A percentile compares a stretch with the other conserved stretches of the same genome.
Evolutionary conservation across 2,113 vertebrate genomes (phyloP).

Genomic region (Ancistrus triradiatus): DNA sequence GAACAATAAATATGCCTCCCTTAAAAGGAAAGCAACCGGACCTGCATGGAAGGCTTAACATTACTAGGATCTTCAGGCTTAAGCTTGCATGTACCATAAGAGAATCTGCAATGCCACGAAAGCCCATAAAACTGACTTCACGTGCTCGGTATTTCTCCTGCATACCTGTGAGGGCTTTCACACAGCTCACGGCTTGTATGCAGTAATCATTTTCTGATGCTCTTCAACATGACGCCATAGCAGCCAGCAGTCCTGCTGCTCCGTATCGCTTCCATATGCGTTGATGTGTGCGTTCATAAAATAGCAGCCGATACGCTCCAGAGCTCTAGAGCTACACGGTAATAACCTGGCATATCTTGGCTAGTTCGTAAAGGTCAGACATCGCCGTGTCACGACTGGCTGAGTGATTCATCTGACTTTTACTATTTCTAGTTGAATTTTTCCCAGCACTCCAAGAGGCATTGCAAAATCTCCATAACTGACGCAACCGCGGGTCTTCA

Average conservation of each 20-base stretch:
- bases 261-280: slow-evolving; percentile 60
- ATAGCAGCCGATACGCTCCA: background rate
- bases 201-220: slow-evolving; percentile 58
- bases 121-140: slow-evolving; percentile 37
- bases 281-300: slow-evolving; percentile 26
- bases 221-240: slow-evolving; percentile 46
- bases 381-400: no score
- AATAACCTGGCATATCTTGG: no score
- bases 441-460: background rate
- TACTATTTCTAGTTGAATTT: no score
- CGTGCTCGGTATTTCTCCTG: background rate
- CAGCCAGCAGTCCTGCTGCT: slow-evolving; percentile 52
- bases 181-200: slow-evolving; percentile 37
- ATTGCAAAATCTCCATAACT: background rate
- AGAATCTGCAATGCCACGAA: no score
- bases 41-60: no score
- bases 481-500: background rate
- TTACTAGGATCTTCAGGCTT: no score
- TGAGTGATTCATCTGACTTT: no score
- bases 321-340: no score
- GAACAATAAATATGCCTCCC: no score
- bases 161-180: slow-evolving; percentile 37
- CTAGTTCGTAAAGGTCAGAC: no score
- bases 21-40: no score
- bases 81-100: no score